Percentiles rank a stretch among this genome's conserved stretches.
phyloP scores from a whole-genome alignment of 2,888 invertebrate genomes.

The Rhingia campestris region DNA sequence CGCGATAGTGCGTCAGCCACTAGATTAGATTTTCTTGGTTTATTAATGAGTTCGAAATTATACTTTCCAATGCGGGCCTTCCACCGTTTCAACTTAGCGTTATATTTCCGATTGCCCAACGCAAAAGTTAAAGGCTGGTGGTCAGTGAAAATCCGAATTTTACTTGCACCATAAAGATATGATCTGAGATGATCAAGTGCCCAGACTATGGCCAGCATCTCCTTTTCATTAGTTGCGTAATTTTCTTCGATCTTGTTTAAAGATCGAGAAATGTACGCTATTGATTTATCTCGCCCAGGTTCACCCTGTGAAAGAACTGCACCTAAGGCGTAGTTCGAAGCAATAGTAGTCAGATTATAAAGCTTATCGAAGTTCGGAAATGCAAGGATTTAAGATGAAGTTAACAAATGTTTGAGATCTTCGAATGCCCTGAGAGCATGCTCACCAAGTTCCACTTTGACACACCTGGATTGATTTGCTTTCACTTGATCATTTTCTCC shows the following conservation, averaged over 20 bases:
- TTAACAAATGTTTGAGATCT: conserved; percentile 61
- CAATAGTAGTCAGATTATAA: conserved; percentile 19
- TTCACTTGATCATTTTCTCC: conserved; percentile 35
- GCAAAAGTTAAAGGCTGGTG: conserved; percentile 27
- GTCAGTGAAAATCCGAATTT: conserved; percentile 1
- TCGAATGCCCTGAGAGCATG: conserved; percentile 57
- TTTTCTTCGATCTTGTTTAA: not conserved
- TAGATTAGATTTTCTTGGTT: not conserved
- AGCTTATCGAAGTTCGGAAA: conserved; percentile 47
- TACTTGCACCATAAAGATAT: conserved; percentile 12
- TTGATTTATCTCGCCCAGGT: conserved; percentile 2
- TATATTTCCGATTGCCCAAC: conserved; percentile 24
- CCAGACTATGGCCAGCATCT: conserved; percentile 25
- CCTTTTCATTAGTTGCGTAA: conserved; percentile 19
- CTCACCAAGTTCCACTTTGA: conserved; percentile 31
- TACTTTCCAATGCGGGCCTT: conserved; percentile 20
- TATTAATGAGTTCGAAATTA: conserved; percentile 3
- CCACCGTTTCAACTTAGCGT: conserved; percentile 31
- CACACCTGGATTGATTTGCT: conserved; percentile 55
- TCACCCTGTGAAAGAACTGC: conserved; percentile 18
- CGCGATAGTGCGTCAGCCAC: conserved; percentile 5
- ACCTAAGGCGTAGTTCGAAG: conserved; percentile 8
- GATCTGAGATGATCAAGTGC: conserved; percentile 7
- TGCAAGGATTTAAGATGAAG: conserved; percentile 55
- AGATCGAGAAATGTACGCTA: not conserved